Conservation (phyloP, 2,113 vertebrate species). For the Percina caprodes region DNA sequence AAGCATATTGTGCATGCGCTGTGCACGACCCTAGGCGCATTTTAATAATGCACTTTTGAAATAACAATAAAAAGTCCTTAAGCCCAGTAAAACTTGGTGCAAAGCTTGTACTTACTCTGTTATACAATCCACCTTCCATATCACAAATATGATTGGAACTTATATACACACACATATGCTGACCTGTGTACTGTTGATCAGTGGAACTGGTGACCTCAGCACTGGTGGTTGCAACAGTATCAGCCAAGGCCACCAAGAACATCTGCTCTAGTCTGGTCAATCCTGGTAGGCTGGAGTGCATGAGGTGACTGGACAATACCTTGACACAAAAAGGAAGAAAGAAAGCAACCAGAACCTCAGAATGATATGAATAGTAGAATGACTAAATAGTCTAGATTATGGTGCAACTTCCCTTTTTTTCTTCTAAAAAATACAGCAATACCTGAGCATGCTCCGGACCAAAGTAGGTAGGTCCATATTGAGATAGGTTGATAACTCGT, state of each 20-base stretch:
- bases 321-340: conserved; percentile 31
- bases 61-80: neutral
- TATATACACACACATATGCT: conserved; percentile 20
- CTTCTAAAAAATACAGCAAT: neutral
- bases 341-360: neutral
- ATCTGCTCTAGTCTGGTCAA: conserved; percentile 98
- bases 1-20: too few relatives aligned
- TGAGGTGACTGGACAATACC: conserved; percentile 97
- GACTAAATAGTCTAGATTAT: neutral
- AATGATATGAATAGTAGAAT: too few relatives aligned
- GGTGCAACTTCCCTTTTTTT: neutral
- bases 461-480: conserved; percentile 96
- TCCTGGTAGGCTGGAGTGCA: conserved; percentile 98
- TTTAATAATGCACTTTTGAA: too few relatives aligned
- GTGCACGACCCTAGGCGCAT: too few relatives aligned
- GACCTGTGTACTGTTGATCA: conserved; percentile 93
- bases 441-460: conserved; percentile 95
- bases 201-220: conserved; percentile 92
- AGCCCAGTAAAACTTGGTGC: neutral
- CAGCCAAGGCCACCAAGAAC: conserved; percentile 97
- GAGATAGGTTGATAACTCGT: conserved; percentile 96
- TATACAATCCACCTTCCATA: neutral
- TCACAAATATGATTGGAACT: neutral
- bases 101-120: neutral
- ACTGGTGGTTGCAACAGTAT: conserved; percentile 96